These are phyloP conservation scores for Microplitis manilae DNA, from an alignment of 2,888 invertebrate species.

Conservation along the genomic window DNA sequence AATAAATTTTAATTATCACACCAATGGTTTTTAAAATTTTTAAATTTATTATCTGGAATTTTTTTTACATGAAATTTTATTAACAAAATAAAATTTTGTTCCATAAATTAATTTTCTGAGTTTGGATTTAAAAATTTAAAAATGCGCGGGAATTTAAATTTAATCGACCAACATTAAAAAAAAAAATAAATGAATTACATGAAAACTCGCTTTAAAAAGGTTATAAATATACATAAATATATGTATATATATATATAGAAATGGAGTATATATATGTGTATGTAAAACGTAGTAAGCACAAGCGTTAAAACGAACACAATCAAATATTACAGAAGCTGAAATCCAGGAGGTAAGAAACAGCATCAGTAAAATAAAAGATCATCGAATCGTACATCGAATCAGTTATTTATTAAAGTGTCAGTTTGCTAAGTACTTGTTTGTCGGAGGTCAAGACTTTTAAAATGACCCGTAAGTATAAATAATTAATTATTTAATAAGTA, in stretches of 20 bases:
- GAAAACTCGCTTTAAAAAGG: background rate
- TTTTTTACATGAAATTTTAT: no score
- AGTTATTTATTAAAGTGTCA: constrained; percentile 43
- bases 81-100: no score
- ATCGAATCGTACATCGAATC: background rate
- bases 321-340: background rate
- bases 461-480: constrained; percentile 67
- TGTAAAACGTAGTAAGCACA: constrained; percentile 1
- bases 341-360: background rate
- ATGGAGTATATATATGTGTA: background rate
- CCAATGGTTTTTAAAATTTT: no score
- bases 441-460: constrained; percentile 68
- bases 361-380: background rate
- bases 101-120: no score
- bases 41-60: no score
- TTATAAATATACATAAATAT: constrained; percentile 5
- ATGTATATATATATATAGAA: background rate
- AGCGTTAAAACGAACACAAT: constrained; percentile 16
- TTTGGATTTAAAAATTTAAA: background rate
- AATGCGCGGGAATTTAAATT: background rate
- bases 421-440: constrained; percentile 64
- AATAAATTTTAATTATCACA: no score
- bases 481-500: constrained; percentile 1
- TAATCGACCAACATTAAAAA: background rate
- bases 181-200: background rate